Conservation (phyloP, 2,888 invertebrate species). For the Eupithecia vulgata region DNA sequence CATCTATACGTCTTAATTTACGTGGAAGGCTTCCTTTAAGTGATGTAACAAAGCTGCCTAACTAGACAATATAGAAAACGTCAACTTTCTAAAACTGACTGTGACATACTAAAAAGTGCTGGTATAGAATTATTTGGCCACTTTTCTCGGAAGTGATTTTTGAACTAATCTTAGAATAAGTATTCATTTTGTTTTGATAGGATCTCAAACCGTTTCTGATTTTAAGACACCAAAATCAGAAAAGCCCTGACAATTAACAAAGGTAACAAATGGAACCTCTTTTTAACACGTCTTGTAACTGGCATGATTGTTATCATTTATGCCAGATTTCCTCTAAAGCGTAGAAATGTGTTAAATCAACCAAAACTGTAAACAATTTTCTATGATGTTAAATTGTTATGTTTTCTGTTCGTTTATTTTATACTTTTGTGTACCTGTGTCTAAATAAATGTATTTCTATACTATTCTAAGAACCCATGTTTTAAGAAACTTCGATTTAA, state of each 20-base stretch:
- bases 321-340: background rate
- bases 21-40: slow-evolving; percentile 26
- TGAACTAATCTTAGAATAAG: slow-evolving; percentile 1
- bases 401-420: no score
- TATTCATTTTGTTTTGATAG: background rate
- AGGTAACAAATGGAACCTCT: background rate
- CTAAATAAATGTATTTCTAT: no score
- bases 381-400: no score
- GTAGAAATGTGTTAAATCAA: background rate
- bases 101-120: slow-evolving; percentile 42
- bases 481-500: background rate
- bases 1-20: slow-evolving; percentile 27
- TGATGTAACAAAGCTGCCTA: slow-evolving; percentile 25
- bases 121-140: slow-evolving; percentile 42
- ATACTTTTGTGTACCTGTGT: no score
- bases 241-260: background rate
- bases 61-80: slow-evolving; percentile 40
- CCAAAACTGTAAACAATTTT: background rate
- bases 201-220: background rate
- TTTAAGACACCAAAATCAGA: background rate
- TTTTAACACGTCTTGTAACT: background rate
- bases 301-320: background rate
- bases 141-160: slow-evolving; percentile 40
- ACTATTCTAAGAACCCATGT: no score
- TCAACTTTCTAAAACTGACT: slow-evolving; percentile 34